Evolutionary conservation across 2,888 invertebrate species (phyloP).

Genomic region (Isotomurus palustris): DNA sequence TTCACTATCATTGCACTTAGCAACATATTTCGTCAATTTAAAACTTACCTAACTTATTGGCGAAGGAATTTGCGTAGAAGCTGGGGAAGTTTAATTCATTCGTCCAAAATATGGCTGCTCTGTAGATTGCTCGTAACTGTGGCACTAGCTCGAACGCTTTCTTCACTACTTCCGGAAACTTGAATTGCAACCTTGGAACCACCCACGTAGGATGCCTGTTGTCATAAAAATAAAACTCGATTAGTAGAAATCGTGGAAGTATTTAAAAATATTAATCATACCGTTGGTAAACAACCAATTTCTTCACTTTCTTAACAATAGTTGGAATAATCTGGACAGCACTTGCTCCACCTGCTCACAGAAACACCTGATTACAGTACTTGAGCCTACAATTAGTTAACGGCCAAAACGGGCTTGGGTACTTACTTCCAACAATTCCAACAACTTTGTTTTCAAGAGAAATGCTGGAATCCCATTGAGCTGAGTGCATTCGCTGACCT

Average conservation of each 20-base stretch:
- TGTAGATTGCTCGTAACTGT: slow-evolving; percentile 5
- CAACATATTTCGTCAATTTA: no score
- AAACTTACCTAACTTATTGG: slow-evolving; percentile 17
- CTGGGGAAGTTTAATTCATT: slow-evolving; percentile 11
- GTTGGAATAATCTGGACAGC: slow-evolving; percentile 23
- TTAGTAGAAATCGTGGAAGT: no score
- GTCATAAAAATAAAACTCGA: no score
- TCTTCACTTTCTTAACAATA: slow-evolving; percentile 19
- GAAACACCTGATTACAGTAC: no score
- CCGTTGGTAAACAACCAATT: slow-evolving; percentile 28
- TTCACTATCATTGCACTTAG: no score
- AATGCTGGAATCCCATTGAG: slow-evolving; percentile 21
- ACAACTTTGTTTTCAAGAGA: slow-evolving; percentile 5
- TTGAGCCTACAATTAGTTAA: no score
- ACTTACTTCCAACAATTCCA: no score
- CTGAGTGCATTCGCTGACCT: slow-evolving; percentile 33
- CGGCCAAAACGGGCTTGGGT: slow-evolving; percentile 7
- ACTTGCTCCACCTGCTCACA: slow-evolving; percentile 13
- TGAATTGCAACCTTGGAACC: slow-evolving; percentile 15
- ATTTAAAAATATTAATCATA: no score
- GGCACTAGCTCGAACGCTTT: slow-evolving; percentile 20
- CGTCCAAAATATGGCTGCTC: slow-evolving; percentile 10
- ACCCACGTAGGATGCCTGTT: slow-evolving; percentile 29
- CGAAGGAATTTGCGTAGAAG: slow-evolving; percentile 1
- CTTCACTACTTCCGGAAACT: slow-evolving; percentile 12